A percentile compares a stretch with the other conserved stretches of the same genome.
Evolutionary conservation across 1,140 invertebrate species (phyloP).

Genomic region (Brachionus rotundiformis): DNA sequence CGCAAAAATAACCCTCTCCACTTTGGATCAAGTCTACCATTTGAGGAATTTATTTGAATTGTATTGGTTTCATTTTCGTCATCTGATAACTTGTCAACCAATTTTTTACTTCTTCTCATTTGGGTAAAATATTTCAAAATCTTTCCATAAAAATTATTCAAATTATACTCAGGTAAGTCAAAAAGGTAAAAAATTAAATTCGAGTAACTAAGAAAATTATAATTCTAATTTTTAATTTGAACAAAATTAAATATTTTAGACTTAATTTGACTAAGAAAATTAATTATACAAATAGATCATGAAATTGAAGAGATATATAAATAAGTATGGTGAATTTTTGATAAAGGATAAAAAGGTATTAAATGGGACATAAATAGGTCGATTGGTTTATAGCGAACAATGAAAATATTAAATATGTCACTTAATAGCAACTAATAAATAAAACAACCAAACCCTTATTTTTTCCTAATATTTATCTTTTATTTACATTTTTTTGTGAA

Average conservation of each 20-base stretch:
- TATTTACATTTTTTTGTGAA: neutral
- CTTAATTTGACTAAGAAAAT: neutral
- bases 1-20: neutral
- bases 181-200: neutral
- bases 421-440: neutral
- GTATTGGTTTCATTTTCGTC: neutral
- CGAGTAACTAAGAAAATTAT: constrained; percentile 2
- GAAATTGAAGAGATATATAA: too few species aligned
- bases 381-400: neutral
- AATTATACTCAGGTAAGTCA: neutral
- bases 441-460: neutral
- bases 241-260: neutral
- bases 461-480: neutral
- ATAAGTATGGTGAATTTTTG: too few species aligned
- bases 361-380: neutral
- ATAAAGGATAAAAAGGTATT: neutral
- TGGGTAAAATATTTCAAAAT: neutral
- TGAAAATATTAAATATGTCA: neutral
- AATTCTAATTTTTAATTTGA: neutral
- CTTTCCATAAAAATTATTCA: neutral
- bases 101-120: neutral
- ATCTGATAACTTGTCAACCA: neutral
- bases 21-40: neutral
- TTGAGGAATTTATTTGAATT: neutral
- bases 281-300: neutral